phyloP scores from a whole-genome alignment of 2,113 vertebrate genomes.

The Zosterops pallidus region DNA sequence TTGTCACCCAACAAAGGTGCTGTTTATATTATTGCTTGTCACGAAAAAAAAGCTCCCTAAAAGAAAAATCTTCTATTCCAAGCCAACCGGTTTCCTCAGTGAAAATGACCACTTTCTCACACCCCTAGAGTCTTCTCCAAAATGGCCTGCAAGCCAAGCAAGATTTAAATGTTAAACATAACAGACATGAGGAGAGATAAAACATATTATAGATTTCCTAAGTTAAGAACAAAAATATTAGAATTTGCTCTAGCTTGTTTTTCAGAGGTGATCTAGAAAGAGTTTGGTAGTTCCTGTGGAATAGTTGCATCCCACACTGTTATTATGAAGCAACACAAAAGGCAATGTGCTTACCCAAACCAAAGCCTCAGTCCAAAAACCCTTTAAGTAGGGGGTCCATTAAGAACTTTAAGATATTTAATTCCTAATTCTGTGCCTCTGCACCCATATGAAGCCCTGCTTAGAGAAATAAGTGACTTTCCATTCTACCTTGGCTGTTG shows the following conservation, averaged over 20 bases:
- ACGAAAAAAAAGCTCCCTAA: not conserved
- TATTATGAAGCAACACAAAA: not conserved
- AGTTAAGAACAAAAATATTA: not conserved
- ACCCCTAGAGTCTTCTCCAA: not conserved
- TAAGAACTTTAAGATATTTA: not conserved
- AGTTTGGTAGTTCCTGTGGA: fast-evolving
- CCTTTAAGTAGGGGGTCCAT: not conserved
- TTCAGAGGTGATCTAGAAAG: not conserved
- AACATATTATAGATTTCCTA: not conserved
- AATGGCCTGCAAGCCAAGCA: not conserved
- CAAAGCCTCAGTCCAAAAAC: not conserved
- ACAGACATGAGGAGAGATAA: fast-evolving
- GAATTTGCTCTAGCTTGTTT: not conserved
- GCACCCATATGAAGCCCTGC: not conserved
- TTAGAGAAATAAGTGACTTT: not conserved
- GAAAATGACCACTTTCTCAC: not conserved
- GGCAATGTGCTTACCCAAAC: not conserved
- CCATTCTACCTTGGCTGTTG: not conserved
- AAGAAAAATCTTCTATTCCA: not conserved
- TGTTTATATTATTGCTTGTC: not conserved
- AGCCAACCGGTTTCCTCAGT: not conserved
- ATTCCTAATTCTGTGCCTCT: not conserved
- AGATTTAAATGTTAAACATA: not conserved
- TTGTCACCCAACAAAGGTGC: not conserved
- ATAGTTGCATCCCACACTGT: not conserved